Conservation (phyloP, 2,113 vertebrate species). For the Euleptes europaea region DNA sequence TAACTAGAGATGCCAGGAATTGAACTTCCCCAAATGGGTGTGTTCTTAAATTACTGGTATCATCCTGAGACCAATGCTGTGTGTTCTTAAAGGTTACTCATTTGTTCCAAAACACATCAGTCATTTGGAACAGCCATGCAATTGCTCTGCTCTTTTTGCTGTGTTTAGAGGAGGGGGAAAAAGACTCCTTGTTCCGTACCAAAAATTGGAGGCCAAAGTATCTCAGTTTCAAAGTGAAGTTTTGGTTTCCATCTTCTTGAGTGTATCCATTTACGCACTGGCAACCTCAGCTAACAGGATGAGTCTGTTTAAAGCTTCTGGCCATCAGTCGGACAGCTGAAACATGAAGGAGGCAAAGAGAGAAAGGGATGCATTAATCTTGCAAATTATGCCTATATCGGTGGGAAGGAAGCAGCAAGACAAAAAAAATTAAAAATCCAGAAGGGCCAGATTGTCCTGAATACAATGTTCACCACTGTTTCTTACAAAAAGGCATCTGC, state of each 20-base stretch:
- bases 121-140: neutral
- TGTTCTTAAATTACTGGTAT: neutral
- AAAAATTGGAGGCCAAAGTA: neutral
- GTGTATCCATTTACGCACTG: neutral
- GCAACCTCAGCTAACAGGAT: neutral
- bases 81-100: neutral
- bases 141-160: neutral
- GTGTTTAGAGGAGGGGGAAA: no score
- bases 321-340: neutral
- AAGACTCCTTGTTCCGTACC: neutral
- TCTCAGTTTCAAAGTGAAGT: neutral
- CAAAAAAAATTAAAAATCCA: neutral
- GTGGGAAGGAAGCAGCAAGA: slow-evolving; percentile 22
- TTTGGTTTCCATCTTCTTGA: neutral
- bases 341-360: neutral
- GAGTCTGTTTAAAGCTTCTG: neutral
- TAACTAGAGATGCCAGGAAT: neutral
- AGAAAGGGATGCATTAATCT: neutral
- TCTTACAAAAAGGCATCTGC: slow-evolving; percentile 19
- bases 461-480: neutral
- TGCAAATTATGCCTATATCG: neutral
- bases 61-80: neutral
- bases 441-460: neutral
- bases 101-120: neutral
- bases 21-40: neutral